These are phyloP conservation scores for Anastrepha obliqua DNA, from an alignment of 1,140 invertebrate genomes.

Conservation along the genomic window DNA sequence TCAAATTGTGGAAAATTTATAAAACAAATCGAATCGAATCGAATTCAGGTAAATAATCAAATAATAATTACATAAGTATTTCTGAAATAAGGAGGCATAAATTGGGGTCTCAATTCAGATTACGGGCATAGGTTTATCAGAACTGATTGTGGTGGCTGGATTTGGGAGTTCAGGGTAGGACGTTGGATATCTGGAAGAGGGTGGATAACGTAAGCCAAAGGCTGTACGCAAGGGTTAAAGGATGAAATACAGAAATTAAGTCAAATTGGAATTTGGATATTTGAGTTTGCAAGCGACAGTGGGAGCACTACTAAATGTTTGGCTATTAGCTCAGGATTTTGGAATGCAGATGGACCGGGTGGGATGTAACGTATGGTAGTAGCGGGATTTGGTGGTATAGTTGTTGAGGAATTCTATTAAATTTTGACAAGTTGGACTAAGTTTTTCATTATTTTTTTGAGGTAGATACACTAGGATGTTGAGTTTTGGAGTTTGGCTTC, in stretches of 20 bases:
- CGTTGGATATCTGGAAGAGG: slow-evolving; percentile 42
- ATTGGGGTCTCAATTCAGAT: background rate
- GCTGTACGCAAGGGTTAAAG: slow-evolving; percentile 14
- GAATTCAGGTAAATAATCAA: slow-evolving; percentile 20
- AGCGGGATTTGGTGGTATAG: background rate
- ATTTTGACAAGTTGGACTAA: too few relatives aligned
- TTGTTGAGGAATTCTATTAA: background rate
- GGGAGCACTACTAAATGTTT: slow-evolving; percentile 6
- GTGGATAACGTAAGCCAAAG: slow-evolving; percentile 50
- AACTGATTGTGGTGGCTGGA: slow-evolving; percentile 30
- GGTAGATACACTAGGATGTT: too few relatives aligned
- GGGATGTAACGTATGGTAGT: background rate
- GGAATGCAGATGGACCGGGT: background rate
- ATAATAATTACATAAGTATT: slow-evolving; percentile 27
- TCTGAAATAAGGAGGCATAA: slow-evolving; percentile 11
- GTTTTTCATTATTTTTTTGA: too few relatives aligned
- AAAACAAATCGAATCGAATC: slow-evolving; percentile 35
- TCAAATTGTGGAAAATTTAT: background rate
- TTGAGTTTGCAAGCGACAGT: slow-evolving; percentile 47
- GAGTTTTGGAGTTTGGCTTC: too few relatives aligned
- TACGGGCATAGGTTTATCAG: background rate
- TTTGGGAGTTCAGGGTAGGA: slow-evolving; percentile 27
- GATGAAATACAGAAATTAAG: slow-evolving; percentile 52
- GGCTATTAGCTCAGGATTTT: background rate
- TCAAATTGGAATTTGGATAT: slow-evolving; percentile 52